Percentiles rank a stretch among this genome's conserved stretches.
Conservation (phyloP, 2,113 vertebrate species). For the Sebastes fasciatus region DNA sequence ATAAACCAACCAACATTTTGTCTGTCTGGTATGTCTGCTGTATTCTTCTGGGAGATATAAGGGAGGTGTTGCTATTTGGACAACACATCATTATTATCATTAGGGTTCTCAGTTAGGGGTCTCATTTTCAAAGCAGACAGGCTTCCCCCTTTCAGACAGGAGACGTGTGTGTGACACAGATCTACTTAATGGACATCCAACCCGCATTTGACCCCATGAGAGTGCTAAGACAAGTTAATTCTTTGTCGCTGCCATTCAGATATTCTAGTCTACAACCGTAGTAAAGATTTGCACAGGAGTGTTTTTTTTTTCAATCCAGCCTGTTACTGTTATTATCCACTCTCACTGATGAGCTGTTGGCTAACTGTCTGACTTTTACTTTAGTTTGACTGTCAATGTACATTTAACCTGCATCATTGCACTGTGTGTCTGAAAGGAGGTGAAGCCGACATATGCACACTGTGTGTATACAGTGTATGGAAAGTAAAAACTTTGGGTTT, state of each 20-base stretch:
- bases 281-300: not conserved
- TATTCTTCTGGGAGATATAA: not conserved
- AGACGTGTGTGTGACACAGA: conserved; percentile 23
- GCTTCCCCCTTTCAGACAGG: not conserved
- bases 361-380: conserved; percentile 6
- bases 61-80: not conserved
- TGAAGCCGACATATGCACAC: not conserved
- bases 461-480: not conserved
- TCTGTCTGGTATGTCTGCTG: conserved; percentile 14
- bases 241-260: conserved; percentile 11
- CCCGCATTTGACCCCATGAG: conserved; percentile 32
- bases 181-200: conserved; percentile 28
- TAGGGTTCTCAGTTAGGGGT: not conserved
- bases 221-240: conserved; percentile 9
- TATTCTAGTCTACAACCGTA: not conserved
- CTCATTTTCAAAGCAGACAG: not conserved
- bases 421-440: not conserved
- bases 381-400: not conserved
- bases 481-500: not conserved
- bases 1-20: conserved; percentile 8
- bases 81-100: not conserved
- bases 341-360: conserved; percentile 16
- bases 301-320: not conserved
- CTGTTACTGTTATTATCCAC: conserved; percentile 2
- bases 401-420: not conserved